Evolutionary conservation across 2,888 invertebrate species (phyloP).

Genomic region (Parapristionchus giblindavisi): DNA sequence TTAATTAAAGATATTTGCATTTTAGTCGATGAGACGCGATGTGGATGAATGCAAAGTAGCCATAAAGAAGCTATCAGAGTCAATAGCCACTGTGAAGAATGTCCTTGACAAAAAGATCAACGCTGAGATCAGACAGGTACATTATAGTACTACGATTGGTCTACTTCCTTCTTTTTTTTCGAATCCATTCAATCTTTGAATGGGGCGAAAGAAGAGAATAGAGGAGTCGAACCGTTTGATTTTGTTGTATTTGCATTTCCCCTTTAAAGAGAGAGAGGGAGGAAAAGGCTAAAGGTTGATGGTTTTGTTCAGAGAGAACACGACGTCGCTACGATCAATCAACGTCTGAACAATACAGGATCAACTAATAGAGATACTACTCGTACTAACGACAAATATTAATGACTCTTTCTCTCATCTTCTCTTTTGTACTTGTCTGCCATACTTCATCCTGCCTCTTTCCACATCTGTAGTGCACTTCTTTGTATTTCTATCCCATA

Average conservation of each 20-base stretch:
- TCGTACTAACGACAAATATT: background rate
- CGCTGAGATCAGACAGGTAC: constrained; percentile 63
- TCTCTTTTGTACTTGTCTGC: background rate
- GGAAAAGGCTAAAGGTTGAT: no score
- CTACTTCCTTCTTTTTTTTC: background rate
- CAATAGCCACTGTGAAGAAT: constrained; percentile 68
- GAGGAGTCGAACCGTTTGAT: no score
- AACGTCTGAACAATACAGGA: constrained; percentile 12
- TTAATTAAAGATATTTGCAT: background rate
- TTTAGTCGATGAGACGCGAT: constrained; percentile 49
- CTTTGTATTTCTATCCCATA: no score
- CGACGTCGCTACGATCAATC: constrained; percentile 23
- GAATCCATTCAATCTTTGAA: background rate
- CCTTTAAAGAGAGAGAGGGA: no score
- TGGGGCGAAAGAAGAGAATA: no score
- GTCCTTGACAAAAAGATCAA: constrained; percentile 66
- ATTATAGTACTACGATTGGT: background rate
- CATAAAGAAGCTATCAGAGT: constrained; percentile 68
- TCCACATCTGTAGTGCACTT: no score
- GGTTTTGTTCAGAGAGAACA: constrained; percentile 17
- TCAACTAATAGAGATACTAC: constrained; percentile 8
- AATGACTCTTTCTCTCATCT: background rate
- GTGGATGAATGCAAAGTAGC: constrained; percentile 68
- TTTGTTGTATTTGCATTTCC: no score
- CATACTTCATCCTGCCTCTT: background rate